Conservation (phyloP, 2,888 invertebrate genomes). For the Pheosia gnoma region DNA sequence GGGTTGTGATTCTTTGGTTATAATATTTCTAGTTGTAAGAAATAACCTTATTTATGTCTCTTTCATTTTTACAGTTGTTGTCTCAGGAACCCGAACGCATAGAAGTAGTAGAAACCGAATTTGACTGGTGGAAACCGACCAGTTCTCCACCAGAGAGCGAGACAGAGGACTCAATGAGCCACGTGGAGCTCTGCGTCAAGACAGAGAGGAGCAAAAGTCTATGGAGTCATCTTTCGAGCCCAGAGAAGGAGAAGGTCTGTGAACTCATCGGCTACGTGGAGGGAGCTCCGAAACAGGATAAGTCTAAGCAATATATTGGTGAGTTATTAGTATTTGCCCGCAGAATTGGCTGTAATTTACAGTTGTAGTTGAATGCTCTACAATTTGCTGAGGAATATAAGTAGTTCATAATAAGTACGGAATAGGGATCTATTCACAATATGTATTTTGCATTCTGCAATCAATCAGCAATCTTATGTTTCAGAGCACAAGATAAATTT, state of each 20-base stretch:
- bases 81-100: constrained; percentile 74
- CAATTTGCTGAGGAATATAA: too few relatives aligned
- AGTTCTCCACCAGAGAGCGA: constrained; percentile 58
- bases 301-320: constrained; percentile 85
- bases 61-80: constrained; percentile 51
- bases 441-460: too few relatives aligned
- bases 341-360: too few relatives aligned
- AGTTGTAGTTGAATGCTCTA: too few relatives aligned
- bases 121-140: constrained; percentile 75
- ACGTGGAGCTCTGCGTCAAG: constrained; percentile 79
- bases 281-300: constrained; percentile 75
- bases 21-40: too few relatives aligned
- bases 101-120: constrained; percentile 75
- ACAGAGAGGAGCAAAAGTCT: constrained; percentile 80
- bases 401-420: too few relatives aligned
- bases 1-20: too few relatives aligned
- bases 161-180: constrained; percentile 42
- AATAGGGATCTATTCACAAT: too few relatives aligned
- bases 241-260: constrained; percentile 85
- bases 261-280: constrained; percentile 86
- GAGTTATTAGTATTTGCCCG: constrained; percentile 21
- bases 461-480: constrained; percentile 38
- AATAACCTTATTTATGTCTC: too few relatives aligned
- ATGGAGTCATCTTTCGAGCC: constrained; percentile 86
- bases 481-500: constrained; percentile 90